Percentiles rank a stretch among this genome's conserved stretches.
These are phyloP conservation scores for Panagrolaimus sp. DNA, from an alignment of 1,140 invertebrate genomes.

Conservation along the genomic window DNA sequence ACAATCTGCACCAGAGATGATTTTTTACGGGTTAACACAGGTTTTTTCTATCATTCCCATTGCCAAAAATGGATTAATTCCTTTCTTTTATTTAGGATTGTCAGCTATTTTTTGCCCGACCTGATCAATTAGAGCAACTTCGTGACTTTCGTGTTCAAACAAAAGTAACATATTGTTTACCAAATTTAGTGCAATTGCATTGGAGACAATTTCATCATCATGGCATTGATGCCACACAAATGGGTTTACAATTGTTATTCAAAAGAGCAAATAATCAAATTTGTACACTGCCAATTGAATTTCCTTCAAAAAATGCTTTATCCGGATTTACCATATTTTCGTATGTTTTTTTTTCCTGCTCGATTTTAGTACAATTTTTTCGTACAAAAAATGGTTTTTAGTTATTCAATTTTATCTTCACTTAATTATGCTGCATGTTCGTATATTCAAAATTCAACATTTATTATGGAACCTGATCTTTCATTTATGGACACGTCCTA, in stretches of 20 bases:
- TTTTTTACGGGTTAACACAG: constrained; percentile 27
- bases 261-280: constrained; percentile 33
- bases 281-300: constrained; percentile 30
- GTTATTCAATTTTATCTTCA: constrained; percentile 32
- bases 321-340: constrained; percentile 25
- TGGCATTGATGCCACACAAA: constrained; percentile 14
- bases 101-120: constrained; percentile 31
- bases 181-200: constrained; percentile 31
- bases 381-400: constrained; percentile 15
- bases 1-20: too few relatives aligned
- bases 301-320: constrained; percentile 28
- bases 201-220: constrained; percentile 19
- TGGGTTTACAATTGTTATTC: constrained; percentile 30
- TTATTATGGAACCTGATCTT: constrained; percentile 35
- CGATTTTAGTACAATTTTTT: background rate
- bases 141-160: constrained; percentile 17
- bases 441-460: constrained; percentile 31
- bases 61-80: background rate
- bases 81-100: constrained; percentile 24
- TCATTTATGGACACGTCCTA: constrained; percentile 39
- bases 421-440: constrained; percentile 34
- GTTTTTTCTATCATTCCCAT: constrained; percentile 8
- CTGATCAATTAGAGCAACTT: constrained; percentile 32
- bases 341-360: constrained; percentile 12
- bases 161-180: constrained; percentile 31